These are phyloP conservation scores for Melanchra persicariae DNA, from an alignment of 2,888 invertebrate species.

Conservation along the genomic window DNA sequence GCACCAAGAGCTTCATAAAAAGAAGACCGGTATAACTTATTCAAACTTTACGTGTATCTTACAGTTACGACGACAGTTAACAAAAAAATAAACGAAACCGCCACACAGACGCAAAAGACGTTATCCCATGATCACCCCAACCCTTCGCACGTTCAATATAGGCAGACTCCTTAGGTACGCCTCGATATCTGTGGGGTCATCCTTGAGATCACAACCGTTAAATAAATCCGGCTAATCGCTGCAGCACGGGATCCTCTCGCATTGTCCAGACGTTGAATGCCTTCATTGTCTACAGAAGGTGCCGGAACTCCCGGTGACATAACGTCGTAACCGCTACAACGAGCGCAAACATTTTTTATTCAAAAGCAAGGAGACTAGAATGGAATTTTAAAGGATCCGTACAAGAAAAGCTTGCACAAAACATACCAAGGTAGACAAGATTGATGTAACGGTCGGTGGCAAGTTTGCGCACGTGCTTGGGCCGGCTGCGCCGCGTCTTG, in stretches of 20 bases:
- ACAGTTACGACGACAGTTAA: conserved; percentile 36
- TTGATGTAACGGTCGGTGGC: conserved; percentile 87
- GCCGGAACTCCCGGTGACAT: conserved; percentile 46
- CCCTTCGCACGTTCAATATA: conserved; percentile 66
- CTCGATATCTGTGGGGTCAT: conserved; percentile 68
- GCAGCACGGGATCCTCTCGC: conserved; percentile 77
- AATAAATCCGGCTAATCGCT: conserved; percentile 86
- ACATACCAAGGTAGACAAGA: conserved; percentile 85
- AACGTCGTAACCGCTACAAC: conserved; percentile 66
- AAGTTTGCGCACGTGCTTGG: conserved; percentile 88
- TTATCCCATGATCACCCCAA: conserved; percentile 61
- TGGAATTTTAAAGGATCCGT: conserved; percentile 59
- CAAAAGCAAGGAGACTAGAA: conserved; percentile 63
- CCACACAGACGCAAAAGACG: conserved; percentile 59
- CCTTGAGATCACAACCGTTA: conserved; percentile 81
- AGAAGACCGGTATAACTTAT: conserved; percentile 38
- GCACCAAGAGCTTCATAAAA: conserved; percentile 2
- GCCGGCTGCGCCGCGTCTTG: conserved; percentile 79
- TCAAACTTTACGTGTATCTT: conserved; percentile 45
- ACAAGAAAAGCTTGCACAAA: conserved; percentile 80
- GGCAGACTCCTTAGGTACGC: conserved; percentile 56
- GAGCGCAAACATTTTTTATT: conserved; percentile 62
- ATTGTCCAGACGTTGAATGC: conserved; percentile 87
- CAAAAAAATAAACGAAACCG: conserved; percentile 53
- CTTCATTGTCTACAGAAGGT: conserved; percentile 83